A percentile compares a stretch with the other conserved stretches of the same genome.
Evolutionary conservation across 2,888 invertebrate genomes (phyloP).

Genomic region (Agrotis puta): DNA sequence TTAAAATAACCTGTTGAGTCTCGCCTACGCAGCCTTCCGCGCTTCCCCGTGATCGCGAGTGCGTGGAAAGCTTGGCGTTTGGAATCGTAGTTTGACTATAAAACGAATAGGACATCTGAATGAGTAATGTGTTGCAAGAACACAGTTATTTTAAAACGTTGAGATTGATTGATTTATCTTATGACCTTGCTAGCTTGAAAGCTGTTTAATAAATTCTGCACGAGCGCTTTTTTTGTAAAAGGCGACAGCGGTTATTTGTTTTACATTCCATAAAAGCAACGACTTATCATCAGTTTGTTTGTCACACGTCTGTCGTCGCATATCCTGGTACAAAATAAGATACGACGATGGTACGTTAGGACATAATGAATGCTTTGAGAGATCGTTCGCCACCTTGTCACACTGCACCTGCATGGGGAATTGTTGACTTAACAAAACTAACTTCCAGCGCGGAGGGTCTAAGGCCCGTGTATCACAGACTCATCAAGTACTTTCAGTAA

Average conservation of each 20-base stretch:
- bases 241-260: background rate
- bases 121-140: conserved; percentile 13
- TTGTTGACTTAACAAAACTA: background rate
- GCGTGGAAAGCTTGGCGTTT: conserved; percentile 9
- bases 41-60: background rate
- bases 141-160: conserved; percentile 9
- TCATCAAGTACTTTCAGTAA: background rate
- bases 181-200: background rate
- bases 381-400: background rate
- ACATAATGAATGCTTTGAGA: too few relatives aligned
- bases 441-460: background rate
- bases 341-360: too few relatives aligned
- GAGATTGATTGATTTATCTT: conserved; percentile 1
- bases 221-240: background rate
- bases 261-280: background rate
- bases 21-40: background rate
- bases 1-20: conserved; percentile 39
- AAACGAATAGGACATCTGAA: background rate
- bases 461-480: background rate
- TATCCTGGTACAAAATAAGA: too few relatives aligned
- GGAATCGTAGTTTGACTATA: too few relatives aligned
- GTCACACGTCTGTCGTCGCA: background rate
- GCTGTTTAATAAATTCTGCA: background rate
- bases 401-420: background rate
- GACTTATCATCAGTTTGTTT: background rate